These are phyloP conservation scores for Cephalopholis sonnerati DNA, from an alignment of 2,113 vertebrate species.

Conservation along the genomic window DNA sequence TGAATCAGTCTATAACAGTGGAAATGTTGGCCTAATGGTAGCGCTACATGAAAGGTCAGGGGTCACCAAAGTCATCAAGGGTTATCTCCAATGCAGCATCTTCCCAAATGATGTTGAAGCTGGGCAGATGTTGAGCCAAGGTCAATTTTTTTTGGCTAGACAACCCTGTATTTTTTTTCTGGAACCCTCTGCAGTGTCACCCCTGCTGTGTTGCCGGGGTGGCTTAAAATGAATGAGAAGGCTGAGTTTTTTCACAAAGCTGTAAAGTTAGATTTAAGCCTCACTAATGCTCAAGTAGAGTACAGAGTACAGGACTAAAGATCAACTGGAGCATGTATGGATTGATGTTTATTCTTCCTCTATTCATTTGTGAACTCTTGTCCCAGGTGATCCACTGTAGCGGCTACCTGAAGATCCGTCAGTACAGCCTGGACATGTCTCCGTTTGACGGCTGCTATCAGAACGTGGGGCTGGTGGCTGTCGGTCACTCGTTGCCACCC, in stretches of 20 bases:
- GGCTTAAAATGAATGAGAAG: too few species aligned
- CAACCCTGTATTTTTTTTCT: too few species aligned
- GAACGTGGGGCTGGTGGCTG: constrained; percentile 96
- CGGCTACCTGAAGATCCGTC: constrained; percentile 96
- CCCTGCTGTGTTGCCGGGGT: too few species aligned
- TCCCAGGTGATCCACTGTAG: constrained; percentile 96
- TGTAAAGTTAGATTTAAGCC: neutral
- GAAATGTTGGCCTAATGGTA: too few species aligned
- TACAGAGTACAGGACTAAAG: neutral
- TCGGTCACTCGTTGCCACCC: constrained; percentile 96
- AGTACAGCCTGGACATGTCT: constrained; percentile 97
- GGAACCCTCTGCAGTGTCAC: too few species aligned
- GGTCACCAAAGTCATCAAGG: too few species aligned
- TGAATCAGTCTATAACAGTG: too few species aligned
- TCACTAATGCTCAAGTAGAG: neutral
- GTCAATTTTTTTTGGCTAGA: too few species aligned
- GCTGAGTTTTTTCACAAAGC: neutral
- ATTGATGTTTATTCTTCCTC: neutral
- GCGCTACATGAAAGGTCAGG: too few species aligned
- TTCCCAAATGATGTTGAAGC: too few species aligned
- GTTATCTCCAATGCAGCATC: too few species aligned
- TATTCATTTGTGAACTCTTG: neutral
- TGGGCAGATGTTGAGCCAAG: too few species aligned
- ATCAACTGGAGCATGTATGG: neutral
- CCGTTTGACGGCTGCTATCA: constrained; percentile 98